Evolutionary conservation across 2,113 vertebrate species (phyloP), one percentile per base, ranked within the genome.

Genomic region (Pseudorhombus dupliciocellatus): DNA sequence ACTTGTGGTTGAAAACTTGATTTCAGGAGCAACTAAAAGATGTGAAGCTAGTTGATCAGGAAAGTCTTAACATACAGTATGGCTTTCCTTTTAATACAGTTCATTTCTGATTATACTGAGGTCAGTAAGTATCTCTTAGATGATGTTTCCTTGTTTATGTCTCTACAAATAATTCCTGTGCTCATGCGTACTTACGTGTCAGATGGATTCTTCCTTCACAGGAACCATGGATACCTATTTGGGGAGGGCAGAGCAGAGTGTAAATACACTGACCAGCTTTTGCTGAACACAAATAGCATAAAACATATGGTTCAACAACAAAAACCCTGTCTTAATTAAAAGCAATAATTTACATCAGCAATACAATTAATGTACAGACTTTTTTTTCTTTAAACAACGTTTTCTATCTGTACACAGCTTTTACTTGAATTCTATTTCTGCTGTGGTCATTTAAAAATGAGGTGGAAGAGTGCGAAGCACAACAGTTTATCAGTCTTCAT

Each of bases 401-500:
- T 37, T 37, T 37, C 51, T 20, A 16, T 24, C 24, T 5, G 24
- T 20, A 51, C 46, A 51, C 24, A 26, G 9, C 3, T 15, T 18
- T 20, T n/a, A 34, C 21, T 30, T 26, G 44, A 5, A 21, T 24
- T 53, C 21, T 2, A 52, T 66, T 40, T 24, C 52, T 56, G 42
- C 50, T 42, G 14, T 37, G 53, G 16, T 70, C 74, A 65, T 73
- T 69, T 83, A 61, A 75, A 78, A 70, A 62, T 21, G 0, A 59
- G 30, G 31, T 7, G 28, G 63, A 54, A 50, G 46, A 50, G 46
- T 70, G 42, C 53, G 48, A 81, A 46, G 66, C 42, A 52, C 42
- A 79, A 69, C 60, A 46, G 16, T 66, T 67, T 66, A 40, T 64
- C 64, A 31, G 58, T 55, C 62, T 63, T 58, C 58, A 25, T 81